phyloP scores from a whole-genome alignment of 1,140 invertebrate genomes.

The Chrysoperla carnea region DNA sequence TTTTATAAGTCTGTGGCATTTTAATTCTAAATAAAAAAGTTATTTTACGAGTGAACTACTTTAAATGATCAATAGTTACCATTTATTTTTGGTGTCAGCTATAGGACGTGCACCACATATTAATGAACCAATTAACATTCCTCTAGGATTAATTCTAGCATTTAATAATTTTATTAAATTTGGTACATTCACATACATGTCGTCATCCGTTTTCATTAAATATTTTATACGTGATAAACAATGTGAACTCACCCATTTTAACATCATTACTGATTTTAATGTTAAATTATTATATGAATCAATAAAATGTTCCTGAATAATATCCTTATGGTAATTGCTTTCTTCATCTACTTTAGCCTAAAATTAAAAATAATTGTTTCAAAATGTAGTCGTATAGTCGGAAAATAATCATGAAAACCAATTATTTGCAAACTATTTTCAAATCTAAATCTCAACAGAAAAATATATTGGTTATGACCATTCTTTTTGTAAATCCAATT shows the following conservation, averaged over 20 bases:
- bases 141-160: conserved; percentile 17
- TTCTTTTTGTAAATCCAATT: neutral
- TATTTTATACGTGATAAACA: conserved; percentile 36
- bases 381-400: too few relatives aligned
- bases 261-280: conserved; percentile 68
- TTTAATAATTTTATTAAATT: conserved; percentile 23
- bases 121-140: conserved; percentile 48
- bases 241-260: conserved; percentile 58
- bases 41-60: too few relatives aligned
- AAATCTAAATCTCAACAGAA: conserved; percentile 1
- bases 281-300: conserved; percentile 90
- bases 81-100: conserved; percentile 52
- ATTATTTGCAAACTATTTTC: conserved; percentile 2
- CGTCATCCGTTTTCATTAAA: conserved; percentile 71
- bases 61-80: conserved; percentile 26
- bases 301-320: conserved; percentile 78
- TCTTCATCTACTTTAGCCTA: conserved; percentile 38
- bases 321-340: conserved; percentile 47
- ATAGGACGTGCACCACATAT: conserved; percentile 59
- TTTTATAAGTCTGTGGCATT: neutral
- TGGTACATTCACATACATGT: conserved; percentile 64
- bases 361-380: conserved; percentile 16
- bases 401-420: conserved; percentile 1
- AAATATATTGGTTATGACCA: neutral
- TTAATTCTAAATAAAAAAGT: neutral